Conservation (phyloP, 2,113 vertebrate species). For the Epinephelus fuscoguttatus region DNA sequence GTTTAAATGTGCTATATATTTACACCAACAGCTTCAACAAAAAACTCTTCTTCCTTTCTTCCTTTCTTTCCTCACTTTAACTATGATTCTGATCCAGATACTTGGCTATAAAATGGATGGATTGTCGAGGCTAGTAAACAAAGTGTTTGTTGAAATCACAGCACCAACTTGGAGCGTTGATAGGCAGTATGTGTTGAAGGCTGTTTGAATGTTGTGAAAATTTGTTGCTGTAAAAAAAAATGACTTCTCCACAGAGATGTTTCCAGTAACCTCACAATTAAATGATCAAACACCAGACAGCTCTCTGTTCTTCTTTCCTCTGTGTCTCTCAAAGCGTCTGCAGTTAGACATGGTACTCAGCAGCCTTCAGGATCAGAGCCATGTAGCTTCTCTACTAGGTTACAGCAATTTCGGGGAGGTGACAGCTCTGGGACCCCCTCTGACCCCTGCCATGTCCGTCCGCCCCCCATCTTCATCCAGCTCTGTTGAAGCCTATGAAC, state of each 20-base stretch:
- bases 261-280: not conserved
- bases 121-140: slow-evolving; percentile 2
- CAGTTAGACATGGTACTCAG: slow-evolving; percentile 89
- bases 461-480: slow-evolving; percentile 66
- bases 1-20: too few relatives aligned
- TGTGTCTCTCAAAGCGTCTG: slow-evolving; percentile 79
- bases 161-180: slow-evolving; percentile 29
- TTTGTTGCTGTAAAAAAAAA: slow-evolving; percentile 33
- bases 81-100: slow-evolving; percentile 1
- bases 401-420: slow-evolving; percentile 86
- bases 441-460: slow-evolving; percentile 58
- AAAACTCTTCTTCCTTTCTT: not conserved
- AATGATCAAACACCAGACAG: not conserved
- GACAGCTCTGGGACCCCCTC: slow-evolving; percentile 69
- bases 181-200: slow-evolving; percentile 38
- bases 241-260: slow-evolving; percentile 5
- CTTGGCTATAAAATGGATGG: slow-evolving; percentile 11
- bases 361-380: slow-evolving; percentile 88
- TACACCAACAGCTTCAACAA: too few relatives aligned
- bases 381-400: slow-evolving; percentile 86
- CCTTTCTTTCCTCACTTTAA: slow-evolving; percentile 13
- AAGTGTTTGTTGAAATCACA: slow-evolving; percentile 13
- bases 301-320: slow-evolving; percentile 7
- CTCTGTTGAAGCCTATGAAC: slow-evolving; percentile 77
- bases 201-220: slow-evolving; percentile 40